phyloP scores from a whole-genome alignment of 2,888 invertebrate species.

The Subacronicta megacephala region DNA sequence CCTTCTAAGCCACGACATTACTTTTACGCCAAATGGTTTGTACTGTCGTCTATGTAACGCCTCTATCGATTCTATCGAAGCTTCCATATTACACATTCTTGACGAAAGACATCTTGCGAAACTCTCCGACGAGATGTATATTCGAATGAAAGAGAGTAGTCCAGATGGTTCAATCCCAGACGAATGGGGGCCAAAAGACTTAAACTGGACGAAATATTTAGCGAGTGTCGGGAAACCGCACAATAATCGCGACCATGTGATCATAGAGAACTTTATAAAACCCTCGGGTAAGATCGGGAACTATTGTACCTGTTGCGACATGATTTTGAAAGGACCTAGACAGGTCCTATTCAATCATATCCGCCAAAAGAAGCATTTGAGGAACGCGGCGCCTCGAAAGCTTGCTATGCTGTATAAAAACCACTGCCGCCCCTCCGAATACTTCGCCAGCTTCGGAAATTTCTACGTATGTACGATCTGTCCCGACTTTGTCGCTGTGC shows the following conservation, averaged over 20 bases:
- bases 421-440: constrained; percentile 81
- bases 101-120: constrained; percentile 82
- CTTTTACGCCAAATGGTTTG: constrained; percentile 61
- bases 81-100: constrained; percentile 76
- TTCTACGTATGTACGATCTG: constrained; percentile 82
- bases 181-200: constrained; percentile 84
- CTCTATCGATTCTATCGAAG: constrained; percentile 71
- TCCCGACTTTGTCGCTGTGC: constrained; percentile 75
- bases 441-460: constrained; percentile 85
- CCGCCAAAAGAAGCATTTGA: constrained; percentile 84
- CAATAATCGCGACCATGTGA: constrained; percentile 79
- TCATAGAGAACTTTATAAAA: constrained; percentile 84
- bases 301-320: constrained; percentile 83
- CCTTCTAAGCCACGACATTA: constrained; percentile 72
- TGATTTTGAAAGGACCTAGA: constrained; percentile 83
- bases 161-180: constrained; percentile 79
- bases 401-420: constrained; percentile 79
- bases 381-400: constrained; percentile 84
- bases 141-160: constrained; percentile 72
- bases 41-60: constrained; percentile 76
- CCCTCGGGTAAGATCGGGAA: constrained; percentile 83
- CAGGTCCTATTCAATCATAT: constrained; percentile 86
- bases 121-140: constrained; percentile 79
- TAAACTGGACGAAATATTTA: constrained; percentile 85
- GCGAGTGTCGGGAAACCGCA: constrained; percentile 82